These are phyloP conservation scores for Numenius arquata DNA, from an alignment of 2,113 vertebrate genomes.

Conservation along the genomic window DNA sequence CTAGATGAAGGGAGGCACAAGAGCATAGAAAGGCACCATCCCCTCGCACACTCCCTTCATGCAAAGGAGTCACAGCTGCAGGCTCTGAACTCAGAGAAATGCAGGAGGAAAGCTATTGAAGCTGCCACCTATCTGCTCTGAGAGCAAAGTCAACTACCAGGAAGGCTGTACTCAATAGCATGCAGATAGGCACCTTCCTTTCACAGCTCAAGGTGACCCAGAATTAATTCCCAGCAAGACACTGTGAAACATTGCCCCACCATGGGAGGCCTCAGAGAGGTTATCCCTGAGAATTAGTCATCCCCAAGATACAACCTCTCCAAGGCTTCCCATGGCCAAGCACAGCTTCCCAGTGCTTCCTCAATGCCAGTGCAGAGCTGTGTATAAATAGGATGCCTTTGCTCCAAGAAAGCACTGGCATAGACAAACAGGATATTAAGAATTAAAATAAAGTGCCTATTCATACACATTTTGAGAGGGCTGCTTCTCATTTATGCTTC, in stretches of 20 bases:
- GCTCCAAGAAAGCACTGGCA: background rate
- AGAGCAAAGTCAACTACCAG: background rate
- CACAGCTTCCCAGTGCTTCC: background rate
- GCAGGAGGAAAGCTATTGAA: background rate
- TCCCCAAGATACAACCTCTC: background rate
- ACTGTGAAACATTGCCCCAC: fast-evolving
- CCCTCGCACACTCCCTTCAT: fast-evolving
- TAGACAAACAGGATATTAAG: background rate
- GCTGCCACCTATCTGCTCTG: background rate
- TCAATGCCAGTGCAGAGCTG: background rate
- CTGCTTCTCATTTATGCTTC: background rate
- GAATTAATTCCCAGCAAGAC: background rate
- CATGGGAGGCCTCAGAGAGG: background rate
- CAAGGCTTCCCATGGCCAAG: background rate
- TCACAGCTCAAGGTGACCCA: background rate
- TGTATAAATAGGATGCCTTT: background rate
- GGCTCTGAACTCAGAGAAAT: background rate
- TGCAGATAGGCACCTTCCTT: background rate
- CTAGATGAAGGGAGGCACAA: background rate
- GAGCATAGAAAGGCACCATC: background rate
- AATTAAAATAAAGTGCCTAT: background rate
- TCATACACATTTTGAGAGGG: background rate
- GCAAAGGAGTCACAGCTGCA: background rate
- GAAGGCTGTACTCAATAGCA: background rate
- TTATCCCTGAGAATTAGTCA: background rate